Percentiles rank a stretch among this genome's conserved stretches.
phyloP scores from a whole-genome alignment of 2,797 vertebrate genomes.

The Acanthiza pusilla region DNA sequence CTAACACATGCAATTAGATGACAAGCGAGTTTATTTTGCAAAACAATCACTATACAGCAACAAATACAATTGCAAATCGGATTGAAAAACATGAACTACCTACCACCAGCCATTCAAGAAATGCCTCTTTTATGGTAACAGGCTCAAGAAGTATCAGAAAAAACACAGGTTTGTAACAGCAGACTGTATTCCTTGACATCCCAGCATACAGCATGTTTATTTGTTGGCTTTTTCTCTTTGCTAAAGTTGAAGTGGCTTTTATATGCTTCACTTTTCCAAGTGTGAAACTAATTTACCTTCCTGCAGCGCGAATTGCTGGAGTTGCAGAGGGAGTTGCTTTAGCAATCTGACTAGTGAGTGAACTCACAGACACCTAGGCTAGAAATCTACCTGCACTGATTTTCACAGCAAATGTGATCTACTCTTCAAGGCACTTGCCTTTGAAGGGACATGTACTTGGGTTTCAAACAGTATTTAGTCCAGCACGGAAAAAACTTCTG shows the following conservation, averaged over 20 bases:
- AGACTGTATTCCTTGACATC: constrained; percentile 68
- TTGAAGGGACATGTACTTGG: constrained; percentile 46
- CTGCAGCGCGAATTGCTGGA: constrained; percentile 49
- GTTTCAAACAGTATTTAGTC: constrained; percentile 13
- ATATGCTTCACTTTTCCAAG: constrained; percentile 31
- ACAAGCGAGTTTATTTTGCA: constrained; percentile 87
- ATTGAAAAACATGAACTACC: constrained; percentile 87
- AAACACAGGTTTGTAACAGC: constrained; percentile 74
- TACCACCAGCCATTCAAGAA: constrained; percentile 84
- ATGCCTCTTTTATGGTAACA: constrained; percentile 79
- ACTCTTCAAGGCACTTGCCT: constrained; percentile 28
- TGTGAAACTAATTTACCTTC: constrained; percentile 49
- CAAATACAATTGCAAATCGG: constrained; percentile 85
- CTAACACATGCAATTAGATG: constrained; percentile 54
- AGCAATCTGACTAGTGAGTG: not conserved
- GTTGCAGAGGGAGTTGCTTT: constrained; percentile 54
- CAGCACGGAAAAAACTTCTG: constrained; percentile 32
- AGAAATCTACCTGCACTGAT: constrained; percentile 4
- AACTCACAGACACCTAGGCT: constrained; percentile 29
- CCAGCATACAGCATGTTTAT: constrained; percentile 68
- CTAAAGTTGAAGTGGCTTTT: constrained; percentile 81
- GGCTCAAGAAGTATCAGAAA: constrained; percentile 78
- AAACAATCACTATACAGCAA: constrained; percentile 89
- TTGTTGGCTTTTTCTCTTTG: constrained; percentile 73
- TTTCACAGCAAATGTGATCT: not conserved